Evolutionary conservation across 2,888 invertebrate species (phyloP), one percentile per base, ranked within the genome.

Genomic region (Glaucopsyche alexis): DNA sequence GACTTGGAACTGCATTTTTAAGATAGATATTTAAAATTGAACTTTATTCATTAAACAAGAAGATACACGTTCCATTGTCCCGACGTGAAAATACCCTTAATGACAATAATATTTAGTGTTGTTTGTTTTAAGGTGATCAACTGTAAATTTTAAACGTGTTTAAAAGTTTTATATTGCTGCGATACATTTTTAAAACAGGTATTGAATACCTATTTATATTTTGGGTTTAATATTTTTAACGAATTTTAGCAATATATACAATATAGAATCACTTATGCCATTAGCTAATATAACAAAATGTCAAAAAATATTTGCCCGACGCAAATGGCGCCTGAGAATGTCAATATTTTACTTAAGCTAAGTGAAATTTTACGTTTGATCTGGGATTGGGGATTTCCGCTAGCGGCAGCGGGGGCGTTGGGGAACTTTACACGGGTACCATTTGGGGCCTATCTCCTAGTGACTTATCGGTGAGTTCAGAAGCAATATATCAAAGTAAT

Each of bases 391-490:
- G 78, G 78, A 72, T 78, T 77, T 74, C 73, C 76, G 71, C 73
- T 69, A 76, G 71, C 83, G 81, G n/a, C n/a, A 83, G 86, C 83
- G 79, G 81, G 77, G 83, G 87, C 89, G 83, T 87, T 87, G 87
- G 89, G 87, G 89, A 91, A 91, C 87, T 90, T 90, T 87, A 87
- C 88, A 89, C 85, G 87, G 84, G 86, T 88, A 87, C 90, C 90
- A 87, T 89, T 90, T 85, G 87, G 85, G 87, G 86, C 87, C 90
- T 88, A 91, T 89, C 89, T 86, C 87, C 73, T 77, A 82, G 85
- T 91, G 91, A 92, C 90, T 92, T 93, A 93, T 91, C 90, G 91
- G 89, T 83, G 89, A 91, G 87, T 92, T 91, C 89, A 88, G 89
- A 84, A 83, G 86, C 85, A 81, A 92, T 93, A 90, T 91, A 91